phyloP scores from a whole-genome alignment of 64 coral and sea anemone genomes.

The Cladopsammia gracilis region DNA sequence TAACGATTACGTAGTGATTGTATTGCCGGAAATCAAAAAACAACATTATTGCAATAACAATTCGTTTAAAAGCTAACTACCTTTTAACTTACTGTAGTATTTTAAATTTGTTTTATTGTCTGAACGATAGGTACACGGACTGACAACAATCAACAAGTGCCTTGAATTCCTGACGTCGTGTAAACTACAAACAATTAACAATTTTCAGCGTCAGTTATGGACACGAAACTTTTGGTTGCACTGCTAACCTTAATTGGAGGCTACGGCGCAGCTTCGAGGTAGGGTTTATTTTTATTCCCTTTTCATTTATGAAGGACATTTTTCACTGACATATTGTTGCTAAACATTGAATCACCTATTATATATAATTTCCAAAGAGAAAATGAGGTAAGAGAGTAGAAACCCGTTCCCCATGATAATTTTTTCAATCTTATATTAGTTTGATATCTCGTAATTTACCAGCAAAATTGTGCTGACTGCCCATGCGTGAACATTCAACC shows the following conservation, averaged over 20 bases:
- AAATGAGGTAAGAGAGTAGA: too few relatives aligned
- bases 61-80: too few relatives aligned
- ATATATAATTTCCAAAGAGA: neutral
- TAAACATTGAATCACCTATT: neutral
- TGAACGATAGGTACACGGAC: too few relatives aligned
- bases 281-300: neutral
- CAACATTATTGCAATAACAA: too few relatives aligned
- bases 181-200: too few relatives aligned
- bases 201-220: neutral
- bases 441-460: neutral
- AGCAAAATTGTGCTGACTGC: neutral
- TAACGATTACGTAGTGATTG: too few relatives aligned
- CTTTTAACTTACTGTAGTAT: too few relatives aligned
- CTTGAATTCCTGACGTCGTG: too few relatives aligned
- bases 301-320: neutral
- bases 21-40: too few relatives aligned
- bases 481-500: neutral
- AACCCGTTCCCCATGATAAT: neutral
- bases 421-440: neutral
- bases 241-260: neutral
- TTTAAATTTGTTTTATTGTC: too few relatives aligned
- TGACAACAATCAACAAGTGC: too few relatives aligned
- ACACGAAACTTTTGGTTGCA: neutral
- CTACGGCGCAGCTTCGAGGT: neutral
- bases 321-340: neutral